Conservation (phyloP, 2,113 vertebrate species). For the Psephotus haematonotus region DNA sequence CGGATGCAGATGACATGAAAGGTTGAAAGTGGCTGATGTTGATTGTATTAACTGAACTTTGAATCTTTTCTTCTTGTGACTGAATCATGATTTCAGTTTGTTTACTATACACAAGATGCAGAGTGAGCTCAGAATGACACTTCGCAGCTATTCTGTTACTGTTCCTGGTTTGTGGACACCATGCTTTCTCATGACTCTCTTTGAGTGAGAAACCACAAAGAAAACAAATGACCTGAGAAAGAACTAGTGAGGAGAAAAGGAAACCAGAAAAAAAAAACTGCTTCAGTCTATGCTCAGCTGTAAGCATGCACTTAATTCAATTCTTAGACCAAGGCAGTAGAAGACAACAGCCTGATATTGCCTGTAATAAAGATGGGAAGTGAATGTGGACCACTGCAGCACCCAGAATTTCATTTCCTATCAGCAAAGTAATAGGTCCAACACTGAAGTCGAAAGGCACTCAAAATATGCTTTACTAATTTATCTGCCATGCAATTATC, state of each 20-base stretch:
- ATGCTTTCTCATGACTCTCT: neutral
- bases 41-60: neutral
- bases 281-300: neutral
- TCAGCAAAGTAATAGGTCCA: neutral
- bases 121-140: neutral
- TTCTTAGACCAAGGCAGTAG: neutral
- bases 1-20: neutral
- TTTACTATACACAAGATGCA: neutral
- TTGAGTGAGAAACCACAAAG: neutral
- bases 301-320: neutral
- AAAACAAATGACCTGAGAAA: neutral
- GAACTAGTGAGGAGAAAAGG: neutral
- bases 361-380: neutral
- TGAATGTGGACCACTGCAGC: neutral
- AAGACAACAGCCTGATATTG: neutral
- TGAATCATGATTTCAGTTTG: neutral
- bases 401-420: neutral
- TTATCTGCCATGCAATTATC: slow-evolving; percentile 24
- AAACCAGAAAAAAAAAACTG: neutral
- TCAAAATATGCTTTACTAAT: slow-evolving; percentile 6
- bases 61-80: neutral
- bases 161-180: neutral
- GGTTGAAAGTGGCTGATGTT: neutral
- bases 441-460: neutral
- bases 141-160: neutral